phyloP scores from a whole-genome alignment of 2,888 invertebrate genomes.

The Anticlea derivata region DNA sequence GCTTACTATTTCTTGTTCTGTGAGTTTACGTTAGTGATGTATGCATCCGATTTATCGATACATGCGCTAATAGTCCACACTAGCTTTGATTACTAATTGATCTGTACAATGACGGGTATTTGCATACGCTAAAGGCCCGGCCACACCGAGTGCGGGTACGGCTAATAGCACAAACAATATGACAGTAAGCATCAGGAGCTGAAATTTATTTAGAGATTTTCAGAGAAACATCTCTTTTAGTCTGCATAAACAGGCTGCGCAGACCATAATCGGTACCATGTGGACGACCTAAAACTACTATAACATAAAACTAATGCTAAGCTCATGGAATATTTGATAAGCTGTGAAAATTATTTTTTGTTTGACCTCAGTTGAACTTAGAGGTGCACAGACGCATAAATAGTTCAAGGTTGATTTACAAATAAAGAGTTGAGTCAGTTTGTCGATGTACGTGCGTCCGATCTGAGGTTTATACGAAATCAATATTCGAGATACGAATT shows the following conservation, averaged over 20 bases:
- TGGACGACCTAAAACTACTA: no score
- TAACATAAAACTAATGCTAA: not conserved
- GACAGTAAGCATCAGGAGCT: no score
- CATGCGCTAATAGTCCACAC: slow-evolving; percentile 44
- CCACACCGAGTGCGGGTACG: no score
- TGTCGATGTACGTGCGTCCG: slow-evolving; percentile 7
- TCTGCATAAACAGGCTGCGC: no score
- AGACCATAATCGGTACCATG: no score
- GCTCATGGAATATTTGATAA: not conserved
- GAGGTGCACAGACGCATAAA: slow-evolving; percentile 37
- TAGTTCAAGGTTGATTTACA: slow-evolving; percentile 38
- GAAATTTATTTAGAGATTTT: no score
- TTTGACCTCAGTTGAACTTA: slow-evolving; percentile 36
- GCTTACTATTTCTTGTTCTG: not conserved
- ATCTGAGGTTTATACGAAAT: slow-evolving; percentile 21
- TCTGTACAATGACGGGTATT: slow-evolving; percentile 36
- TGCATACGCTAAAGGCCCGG: slow-evolving; percentile 24
- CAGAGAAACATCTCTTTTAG: no score
- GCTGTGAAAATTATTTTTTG: slow-evolving; percentile 24
- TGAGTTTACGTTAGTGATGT: slow-evolving; percentile 49
- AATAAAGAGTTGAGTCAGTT: slow-evolving; percentile 34
- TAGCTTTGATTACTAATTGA: slow-evolving; percentile 61
- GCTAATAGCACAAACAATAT: no score
- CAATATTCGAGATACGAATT: slow-evolving; percentile 4
- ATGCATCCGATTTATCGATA: slow-evolving; percentile 66